phyloP scores from a whole-genome alignment of 2,113 vertebrate species.

The Colossoma macropomum region DNA sequence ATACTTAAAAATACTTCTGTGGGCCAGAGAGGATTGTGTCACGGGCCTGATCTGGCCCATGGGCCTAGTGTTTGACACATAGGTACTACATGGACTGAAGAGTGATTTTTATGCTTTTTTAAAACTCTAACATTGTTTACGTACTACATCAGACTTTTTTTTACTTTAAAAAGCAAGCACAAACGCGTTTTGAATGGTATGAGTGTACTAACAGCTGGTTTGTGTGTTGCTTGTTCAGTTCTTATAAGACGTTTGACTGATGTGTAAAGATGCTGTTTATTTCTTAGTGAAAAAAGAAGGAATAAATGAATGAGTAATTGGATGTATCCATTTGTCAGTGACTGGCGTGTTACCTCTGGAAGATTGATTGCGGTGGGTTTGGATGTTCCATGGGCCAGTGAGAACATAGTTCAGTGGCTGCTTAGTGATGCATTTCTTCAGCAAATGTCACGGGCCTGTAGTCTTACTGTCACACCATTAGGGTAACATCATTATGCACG shows the following conservation, averaged over 20 bases:
- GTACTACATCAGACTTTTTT: too few relatives aligned
- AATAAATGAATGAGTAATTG: slow-evolving; percentile 54
- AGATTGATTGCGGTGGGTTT: slow-evolving; percentile 65
- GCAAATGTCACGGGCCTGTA: slow-evolving; percentile 81
- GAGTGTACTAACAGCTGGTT: not conserved
- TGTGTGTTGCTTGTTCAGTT: not conserved
- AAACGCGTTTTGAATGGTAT: not conserved
- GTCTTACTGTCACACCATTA: slow-evolving; percentile 82
- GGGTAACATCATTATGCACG: slow-evolving; percentile 82
- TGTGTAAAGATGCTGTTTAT: slow-evolving; percentile 33
- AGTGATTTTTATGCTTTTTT: too few relatives aligned
- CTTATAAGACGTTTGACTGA: slow-evolving; percentile 18
- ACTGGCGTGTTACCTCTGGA: slow-evolving; percentile 38
- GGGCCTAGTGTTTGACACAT: too few relatives aligned
- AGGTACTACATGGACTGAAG: too few relatives aligned
- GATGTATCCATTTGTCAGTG: slow-evolving; percentile 45
- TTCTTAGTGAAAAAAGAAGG: slow-evolving; percentile 39
- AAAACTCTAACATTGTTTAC: too few relatives aligned
- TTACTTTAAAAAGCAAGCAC: not conserved
- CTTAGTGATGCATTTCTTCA: slow-evolving; percentile 81
- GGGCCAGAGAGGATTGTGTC: too few relatives aligned
- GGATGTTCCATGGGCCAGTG: slow-evolving; percentile 69
- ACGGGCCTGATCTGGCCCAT: too few relatives aligned
- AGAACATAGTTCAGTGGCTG: slow-evolving; percentile 78
- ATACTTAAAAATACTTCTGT: too few relatives aligned